Conservation (phyloP, 2,113 vertebrate species). For the Beaufortia kweichowensis region DNA sequence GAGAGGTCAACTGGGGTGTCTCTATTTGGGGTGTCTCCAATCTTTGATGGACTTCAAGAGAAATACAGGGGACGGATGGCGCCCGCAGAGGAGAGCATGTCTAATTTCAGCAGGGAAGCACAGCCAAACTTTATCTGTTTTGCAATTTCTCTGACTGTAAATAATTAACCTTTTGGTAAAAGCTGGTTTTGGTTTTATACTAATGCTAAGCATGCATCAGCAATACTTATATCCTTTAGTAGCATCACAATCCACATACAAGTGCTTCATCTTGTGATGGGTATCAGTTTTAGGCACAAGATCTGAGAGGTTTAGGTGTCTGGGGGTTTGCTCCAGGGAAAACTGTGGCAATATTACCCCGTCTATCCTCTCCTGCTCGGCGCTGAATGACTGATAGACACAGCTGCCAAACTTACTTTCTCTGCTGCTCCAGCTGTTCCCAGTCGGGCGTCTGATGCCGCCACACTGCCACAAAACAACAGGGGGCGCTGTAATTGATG, state of each 20-base stretch:
- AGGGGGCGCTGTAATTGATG: slow-evolving; percentile 59
- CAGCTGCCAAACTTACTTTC: slow-evolving; percentile 41
- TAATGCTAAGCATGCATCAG: slow-evolving; percentile 6
- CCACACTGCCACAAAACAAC: slow-evolving; percentile 38
- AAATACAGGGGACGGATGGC: slow-evolving; percentile 4
- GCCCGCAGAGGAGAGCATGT: background rate
- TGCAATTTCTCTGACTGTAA: slow-evolving; percentile 27
- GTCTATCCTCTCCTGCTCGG: slow-evolving; percentile 22
- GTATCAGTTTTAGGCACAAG: background rate
- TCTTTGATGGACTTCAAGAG: slow-evolving; percentile 13
- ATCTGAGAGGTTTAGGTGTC: slow-evolving; percentile 1
- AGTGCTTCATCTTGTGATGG: background rate
- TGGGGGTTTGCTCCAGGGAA: background rate
- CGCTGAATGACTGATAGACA: slow-evolving; percentile 53
- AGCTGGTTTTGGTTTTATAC: background rate
- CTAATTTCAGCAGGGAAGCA: slow-evolving; percentile 5
- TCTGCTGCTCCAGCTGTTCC: slow-evolving; percentile 54
- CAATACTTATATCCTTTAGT: slow-evolving; percentile 3
- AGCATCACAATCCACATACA: background rate
- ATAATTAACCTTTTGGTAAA: background rate
- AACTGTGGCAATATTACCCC: slow-evolving; percentile 18
- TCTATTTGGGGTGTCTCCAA: no score
- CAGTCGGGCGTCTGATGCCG: slow-evolving; percentile 40
- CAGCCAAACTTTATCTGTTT: slow-evolving; percentile 8
- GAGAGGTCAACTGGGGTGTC: slow-evolving; percentile 19